Base-by-base conservation (phyloP, 2,888 invertebrate species). In the Elaeidobius kamerunicus region DNA sequence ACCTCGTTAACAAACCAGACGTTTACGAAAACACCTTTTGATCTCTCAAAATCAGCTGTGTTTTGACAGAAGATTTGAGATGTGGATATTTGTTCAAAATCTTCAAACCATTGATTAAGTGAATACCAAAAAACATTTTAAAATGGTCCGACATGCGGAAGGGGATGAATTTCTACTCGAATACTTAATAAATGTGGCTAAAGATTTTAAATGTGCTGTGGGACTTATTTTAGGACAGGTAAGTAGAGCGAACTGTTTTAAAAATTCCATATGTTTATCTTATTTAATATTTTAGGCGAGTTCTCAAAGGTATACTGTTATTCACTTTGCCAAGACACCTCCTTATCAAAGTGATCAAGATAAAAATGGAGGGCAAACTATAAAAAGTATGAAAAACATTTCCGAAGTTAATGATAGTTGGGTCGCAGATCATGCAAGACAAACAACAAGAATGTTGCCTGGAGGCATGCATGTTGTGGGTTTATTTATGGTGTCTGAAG, bases 371-470 rank as follows among this genome's bases (percentile, higher is more conserved):
- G 58, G 47, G 14, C 50, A 49, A 48, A n/a, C 47, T 7, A 17
- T 52, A 2, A 40, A 47, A 39, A 36, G 43, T 1, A 62, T 67
- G 23, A 71, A 73, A 49, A 68, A 67, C 30, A 73, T 79, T 17
- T 75, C 74, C 61, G 80, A 78, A 56, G 75, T 87, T 45, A 81
- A 84, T 18, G 85, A 86, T 57, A 76, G 75, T 43, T 84, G 84
- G 82, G 78, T 88, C 2, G 84, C 84, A 1, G 87, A 89, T 66
- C 91, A 93, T 75, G 90, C 91, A 32, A 83, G 85, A 69, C 88
- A 90, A 77, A 88, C 91, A 1, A 86, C 87, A 2, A 82, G 91
- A 72, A 93, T 94, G 92, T 75, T 94, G 56, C 90, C 93, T 23
- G 95, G 94, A 34, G 94, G 93, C 38, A 83, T 93, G 78, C 84